Evolutionary conservation across 2,797 vertebrate species (phyloP).

Genomic region (Otus scops): DNA sequence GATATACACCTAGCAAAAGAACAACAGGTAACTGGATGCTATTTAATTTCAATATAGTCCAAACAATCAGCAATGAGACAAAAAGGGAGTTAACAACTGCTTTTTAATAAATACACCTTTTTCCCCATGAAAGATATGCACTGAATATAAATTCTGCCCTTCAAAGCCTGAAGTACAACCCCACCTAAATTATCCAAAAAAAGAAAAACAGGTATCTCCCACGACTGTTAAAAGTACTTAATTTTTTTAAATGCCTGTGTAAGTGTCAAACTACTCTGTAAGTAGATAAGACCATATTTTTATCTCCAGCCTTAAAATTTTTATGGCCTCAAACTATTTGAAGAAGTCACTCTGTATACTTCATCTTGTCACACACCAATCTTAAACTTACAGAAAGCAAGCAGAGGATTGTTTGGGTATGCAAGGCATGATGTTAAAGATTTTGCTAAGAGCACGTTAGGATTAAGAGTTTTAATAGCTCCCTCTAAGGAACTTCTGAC

Average conservation of each 20-base stretch:
- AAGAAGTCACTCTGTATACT: not conserved
- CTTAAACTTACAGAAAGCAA: not conserved
- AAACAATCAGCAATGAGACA: not conserved
- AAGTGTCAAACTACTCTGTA: not conserved
- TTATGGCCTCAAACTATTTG: slow-evolving; percentile 25
- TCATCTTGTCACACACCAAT: not conserved
- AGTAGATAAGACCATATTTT: not conserved
- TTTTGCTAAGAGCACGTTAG: not conserved
- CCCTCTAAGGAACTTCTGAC: not conserved
- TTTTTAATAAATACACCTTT: not conserved
- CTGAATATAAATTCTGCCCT: not conserved
- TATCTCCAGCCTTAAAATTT: not conserved
- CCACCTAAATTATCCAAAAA: not conserved
- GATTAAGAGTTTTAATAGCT: slow-evolving; percentile 30
- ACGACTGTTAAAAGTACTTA: not conserved
- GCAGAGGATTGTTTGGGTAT: slow-evolving; percentile 15
- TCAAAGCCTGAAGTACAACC: not conserved
- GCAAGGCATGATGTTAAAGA: not conserved
- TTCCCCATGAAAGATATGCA: not conserved
- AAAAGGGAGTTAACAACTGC: not conserved
- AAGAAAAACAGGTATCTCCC: not conserved
- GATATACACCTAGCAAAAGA: not conserved
- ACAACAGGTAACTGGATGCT: not conserved
- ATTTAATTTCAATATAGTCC: not conserved
- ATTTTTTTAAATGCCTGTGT: not conserved